These are phyloP conservation scores for Eunapius fragilis DNA, from an alignment of 37 sponge, comb jelly and placozoan genomes.

Conservation along the genomic window DNA sequence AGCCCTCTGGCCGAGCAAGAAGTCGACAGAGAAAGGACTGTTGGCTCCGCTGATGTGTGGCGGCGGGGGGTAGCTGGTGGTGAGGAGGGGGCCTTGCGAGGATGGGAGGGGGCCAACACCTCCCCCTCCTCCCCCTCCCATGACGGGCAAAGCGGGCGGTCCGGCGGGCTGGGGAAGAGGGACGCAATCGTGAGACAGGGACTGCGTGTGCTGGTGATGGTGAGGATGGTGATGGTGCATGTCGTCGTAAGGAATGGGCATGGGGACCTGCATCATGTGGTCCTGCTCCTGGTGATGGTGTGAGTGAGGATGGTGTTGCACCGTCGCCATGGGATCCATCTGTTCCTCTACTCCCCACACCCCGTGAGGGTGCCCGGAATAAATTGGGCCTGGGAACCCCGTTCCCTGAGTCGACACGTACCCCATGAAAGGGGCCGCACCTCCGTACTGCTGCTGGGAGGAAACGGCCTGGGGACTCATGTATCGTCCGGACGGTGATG, in stretches of 20 bases:
- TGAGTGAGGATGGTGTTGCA: background rate
- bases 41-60: constrained; percentile 1
- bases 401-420: background rate
- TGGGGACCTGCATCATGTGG: background rate
- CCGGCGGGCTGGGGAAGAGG: background rate
- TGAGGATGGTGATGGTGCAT: background rate
- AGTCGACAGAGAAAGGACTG: constrained; percentile 50
- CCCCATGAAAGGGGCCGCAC: background rate
- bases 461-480: background rate
- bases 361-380: background rate
- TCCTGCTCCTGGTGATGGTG: background rate
- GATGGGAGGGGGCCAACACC: background rate
- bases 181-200: background rate
- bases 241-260: background rate
- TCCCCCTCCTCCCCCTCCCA: background rate
- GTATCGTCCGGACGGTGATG: background rate
- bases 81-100: constrained; percentile 4
- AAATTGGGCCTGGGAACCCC: background rate
- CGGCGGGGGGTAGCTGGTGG: background rate
- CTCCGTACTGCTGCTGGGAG: background rate
- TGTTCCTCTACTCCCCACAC: background rate
- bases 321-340: background rate
- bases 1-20: constrained; percentile 14
- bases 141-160: background rate
- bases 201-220: background rate